phyloP scores from a whole-genome alignment of 1,140 invertebrate species.

The Aporrectodea caliginosa region DNA sequence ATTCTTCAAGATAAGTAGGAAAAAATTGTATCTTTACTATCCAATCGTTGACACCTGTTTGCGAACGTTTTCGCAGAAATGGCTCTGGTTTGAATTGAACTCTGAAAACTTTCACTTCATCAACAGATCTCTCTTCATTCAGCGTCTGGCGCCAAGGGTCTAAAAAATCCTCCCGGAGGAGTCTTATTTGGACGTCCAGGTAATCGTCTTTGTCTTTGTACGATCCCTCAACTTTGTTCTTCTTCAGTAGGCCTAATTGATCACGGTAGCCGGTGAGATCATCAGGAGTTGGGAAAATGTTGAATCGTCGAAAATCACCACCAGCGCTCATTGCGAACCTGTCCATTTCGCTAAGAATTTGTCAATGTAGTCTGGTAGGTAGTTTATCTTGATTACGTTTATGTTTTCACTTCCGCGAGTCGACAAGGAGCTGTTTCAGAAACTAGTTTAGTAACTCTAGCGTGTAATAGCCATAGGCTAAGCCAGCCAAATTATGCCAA shows the following conservation, averaged over 20 bases:
- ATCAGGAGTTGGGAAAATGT: too few relatives aligned
- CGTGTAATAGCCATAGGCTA: too few relatives aligned
- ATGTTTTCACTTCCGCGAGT: too few relatives aligned
- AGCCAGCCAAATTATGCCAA: too few relatives aligned
- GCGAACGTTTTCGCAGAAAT: background rate
- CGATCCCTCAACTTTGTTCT: slow-evolving; percentile 62
- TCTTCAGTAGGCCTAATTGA: slow-evolving; percentile 59
- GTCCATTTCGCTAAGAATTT: too few relatives aligned
- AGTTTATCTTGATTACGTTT: too few relatives aligned
- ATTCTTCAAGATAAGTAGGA: slow-evolving; percentile 30
- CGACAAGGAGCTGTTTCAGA: too few relatives aligned
- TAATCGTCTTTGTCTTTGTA: slow-evolving; percentile 68
- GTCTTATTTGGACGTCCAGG: slow-evolving; percentile 70
- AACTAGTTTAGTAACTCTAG: too few relatives aligned
- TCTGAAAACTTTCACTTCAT: slow-evolving; percentile 33
- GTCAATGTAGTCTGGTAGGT: too few relatives aligned
- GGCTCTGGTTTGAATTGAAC: background rate
- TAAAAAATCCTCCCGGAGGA: slow-evolving; percentile 68
- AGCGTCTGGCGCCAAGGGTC: slow-evolving; percentile 54
- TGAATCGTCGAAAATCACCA: too few relatives aligned
- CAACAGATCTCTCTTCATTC: slow-evolving; percentile 50
- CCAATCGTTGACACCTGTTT: slow-evolving; percentile 16
- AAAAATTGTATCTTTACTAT: slow-evolving; percentile 47
- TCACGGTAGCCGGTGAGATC: slow-evolving; percentile 43
- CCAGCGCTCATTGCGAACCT: too few relatives aligned